These are phyloP conservation scores for Leucoraja ocellata DNA, from an alignment of 2,797 vertebrate genomes.

Conservation along the genomic window DNA sequence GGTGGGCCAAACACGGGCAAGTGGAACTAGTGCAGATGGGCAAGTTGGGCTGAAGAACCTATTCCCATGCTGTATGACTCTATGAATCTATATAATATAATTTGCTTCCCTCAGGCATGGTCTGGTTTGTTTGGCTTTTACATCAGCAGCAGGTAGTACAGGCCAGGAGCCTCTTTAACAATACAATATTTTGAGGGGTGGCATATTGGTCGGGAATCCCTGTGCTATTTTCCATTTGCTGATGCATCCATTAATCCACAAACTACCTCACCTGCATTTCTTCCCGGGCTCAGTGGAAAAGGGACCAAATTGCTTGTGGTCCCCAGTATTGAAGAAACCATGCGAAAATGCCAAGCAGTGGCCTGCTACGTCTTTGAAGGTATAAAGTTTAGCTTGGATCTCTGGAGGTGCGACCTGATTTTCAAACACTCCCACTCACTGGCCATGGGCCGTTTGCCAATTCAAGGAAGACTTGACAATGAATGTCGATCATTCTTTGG, in stretches of 20 bases:
- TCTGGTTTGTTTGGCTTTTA: not conserved
- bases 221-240: not conserved
- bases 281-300: not conserved
- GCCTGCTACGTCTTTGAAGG: no score
- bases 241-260: not conserved
- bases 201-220: not conserved
- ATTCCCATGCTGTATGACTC: no score
- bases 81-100: not conserved
- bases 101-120: not conserved
- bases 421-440: not conserved
- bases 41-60: no score
- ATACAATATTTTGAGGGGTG: not conserved
- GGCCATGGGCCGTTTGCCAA: not conserved
- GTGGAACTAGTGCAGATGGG: no score
- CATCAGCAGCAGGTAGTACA: not conserved
- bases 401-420: not conserved
- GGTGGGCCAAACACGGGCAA: no score
- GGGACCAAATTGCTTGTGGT: not conserved
- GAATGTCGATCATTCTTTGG: not conserved
- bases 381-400: not conserved
- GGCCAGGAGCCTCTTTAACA: not conserved
- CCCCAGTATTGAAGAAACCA: not conserved
- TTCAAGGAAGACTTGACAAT: not conserved
- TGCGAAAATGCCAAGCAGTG: not conserved
- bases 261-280: not conserved